Percentiles rank a stretch among this genome's conserved stretches.
Evolutionary conservation across 2,113 vertebrate genomes (phyloP).

Genomic region (Peromyscus californicus): DNA sequence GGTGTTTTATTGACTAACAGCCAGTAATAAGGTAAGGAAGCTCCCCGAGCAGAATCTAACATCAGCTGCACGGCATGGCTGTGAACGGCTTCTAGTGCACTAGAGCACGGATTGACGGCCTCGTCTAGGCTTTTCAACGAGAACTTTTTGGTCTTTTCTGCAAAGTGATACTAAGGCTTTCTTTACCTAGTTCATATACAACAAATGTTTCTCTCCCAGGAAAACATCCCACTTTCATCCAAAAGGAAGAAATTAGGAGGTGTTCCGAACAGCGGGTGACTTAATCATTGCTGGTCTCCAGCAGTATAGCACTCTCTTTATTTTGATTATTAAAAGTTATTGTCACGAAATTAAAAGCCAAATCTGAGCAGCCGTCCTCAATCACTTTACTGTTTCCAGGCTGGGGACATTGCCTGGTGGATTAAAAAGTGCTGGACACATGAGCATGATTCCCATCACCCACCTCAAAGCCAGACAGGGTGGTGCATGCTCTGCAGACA

Average conservation of each 20-base stretch:
- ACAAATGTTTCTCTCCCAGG: background rate
- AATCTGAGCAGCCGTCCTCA: slow-evolving; percentile 59
- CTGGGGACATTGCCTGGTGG: background rate
- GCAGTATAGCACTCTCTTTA: slow-evolving; percentile 34
- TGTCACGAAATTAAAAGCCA: slow-evolving; percentile 68
- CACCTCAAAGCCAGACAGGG: background rate
- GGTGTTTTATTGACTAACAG: slow-evolving; percentile 80
- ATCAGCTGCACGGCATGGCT: slow-evolving; percentile 22
- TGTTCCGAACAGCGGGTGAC: background rate
- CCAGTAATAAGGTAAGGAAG: slow-evolving; percentile 73
- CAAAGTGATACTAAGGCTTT: slow-evolving; percentile 14
- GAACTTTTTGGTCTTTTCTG: slow-evolving; percentile 37
- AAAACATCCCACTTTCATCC: slow-evolving; percentile 25
- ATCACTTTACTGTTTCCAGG: slow-evolving; percentile 71
- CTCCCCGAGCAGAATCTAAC: slow-evolving; percentile 37
- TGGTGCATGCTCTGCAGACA: background rate
- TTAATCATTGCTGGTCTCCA: slow-evolving; percentile 48
- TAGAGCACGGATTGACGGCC: slow-evolving; percentile 34
- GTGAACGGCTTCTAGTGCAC: slow-evolving; percentile 20
- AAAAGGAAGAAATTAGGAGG: slow-evolving; percentile 65
- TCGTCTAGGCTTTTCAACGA: slow-evolving; percentile 40
- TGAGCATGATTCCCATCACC: background rate
- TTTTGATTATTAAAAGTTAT: slow-evolving; percentile 12
- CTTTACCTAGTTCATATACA: background rate
- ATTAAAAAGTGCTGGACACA: background rate